Percentiles rank a stretch among this genome's conserved stretches.
Conservation (phyloP, 2,797 vertebrate genomes). For the Crocidura indochinensis region DNA sequence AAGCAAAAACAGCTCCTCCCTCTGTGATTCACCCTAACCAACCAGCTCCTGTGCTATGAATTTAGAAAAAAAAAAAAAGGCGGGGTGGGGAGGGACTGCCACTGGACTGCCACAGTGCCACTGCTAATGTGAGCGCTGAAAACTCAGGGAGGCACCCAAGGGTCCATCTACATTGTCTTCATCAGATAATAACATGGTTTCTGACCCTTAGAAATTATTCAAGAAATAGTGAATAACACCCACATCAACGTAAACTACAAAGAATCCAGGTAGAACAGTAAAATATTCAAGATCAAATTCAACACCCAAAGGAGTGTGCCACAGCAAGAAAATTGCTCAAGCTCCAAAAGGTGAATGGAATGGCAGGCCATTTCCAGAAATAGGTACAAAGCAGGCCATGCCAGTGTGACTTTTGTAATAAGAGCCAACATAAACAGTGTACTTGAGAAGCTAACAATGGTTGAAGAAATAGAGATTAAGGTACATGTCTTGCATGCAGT, state of each 20-base stretch:
- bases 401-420: background rate
- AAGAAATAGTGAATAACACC: background rate
- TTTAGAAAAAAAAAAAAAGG: background rate
- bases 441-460: background rate
- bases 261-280: background rate
- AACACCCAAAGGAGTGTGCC: background rate
- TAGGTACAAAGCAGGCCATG: conserved; percentile 24
- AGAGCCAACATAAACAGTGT: conserved; percentile 10
- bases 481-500: too few relatives aligned
- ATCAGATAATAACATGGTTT: background rate
- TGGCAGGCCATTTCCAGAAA: background rate
- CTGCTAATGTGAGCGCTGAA: background rate
- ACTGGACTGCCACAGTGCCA: too few relatives aligned
- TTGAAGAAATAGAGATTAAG: too few relatives aligned
- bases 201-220: background rate
- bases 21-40: background rate
- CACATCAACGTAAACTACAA: background rate
- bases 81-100: too few relatives aligned
- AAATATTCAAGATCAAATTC: background rate
- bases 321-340: conserved; percentile 21
- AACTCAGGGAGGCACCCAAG: background rate
- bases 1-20: background rate
- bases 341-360: background rate
- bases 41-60: background rate
- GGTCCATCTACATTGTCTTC: background rate